Conservation (phyloP, 1,140 invertebrate genomes). For the Aphis gossypii region DNA sequence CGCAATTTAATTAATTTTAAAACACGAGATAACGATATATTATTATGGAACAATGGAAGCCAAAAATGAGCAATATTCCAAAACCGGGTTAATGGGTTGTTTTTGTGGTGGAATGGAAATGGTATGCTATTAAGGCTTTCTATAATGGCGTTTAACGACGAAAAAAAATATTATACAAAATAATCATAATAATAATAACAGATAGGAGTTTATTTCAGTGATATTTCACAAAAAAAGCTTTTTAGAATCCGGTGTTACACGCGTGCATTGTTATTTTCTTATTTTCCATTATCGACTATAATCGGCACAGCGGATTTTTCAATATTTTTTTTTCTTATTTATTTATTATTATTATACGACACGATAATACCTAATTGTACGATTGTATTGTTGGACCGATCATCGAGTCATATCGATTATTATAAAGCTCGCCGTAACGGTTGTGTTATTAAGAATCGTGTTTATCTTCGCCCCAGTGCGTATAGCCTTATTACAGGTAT, state of each 20-base stretch:
- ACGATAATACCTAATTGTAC: neutral
- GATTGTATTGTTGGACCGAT: neutral
- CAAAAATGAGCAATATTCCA: constrained; percentile 45
- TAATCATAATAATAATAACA: neutral
- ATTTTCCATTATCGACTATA: neutral
- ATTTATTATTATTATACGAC: neutral
- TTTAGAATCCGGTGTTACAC: neutral
- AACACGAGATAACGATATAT: constrained; percentile 51
- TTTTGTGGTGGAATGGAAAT: constrained; percentile 17
- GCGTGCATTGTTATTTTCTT: neutral
- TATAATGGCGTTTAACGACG: constrained; percentile 22
- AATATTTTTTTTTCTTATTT: neutral
- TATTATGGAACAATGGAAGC: constrained; percentile 48
- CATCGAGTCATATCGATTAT: neutral
- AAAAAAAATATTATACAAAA: constrained; percentile 6
- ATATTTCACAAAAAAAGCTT: neutral
- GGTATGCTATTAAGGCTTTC: constrained; percentile 15
- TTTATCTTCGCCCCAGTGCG: neutral
- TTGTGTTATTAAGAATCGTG: neutral
- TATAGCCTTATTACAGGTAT: too few relatives aligned
- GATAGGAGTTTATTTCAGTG: neutral
- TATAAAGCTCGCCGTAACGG: neutral
- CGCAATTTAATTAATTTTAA: constrained; percentile 57
- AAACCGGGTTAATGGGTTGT: constrained; percentile 29
- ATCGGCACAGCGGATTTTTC: neutral